A percentile compares a stretch with the other conserved stretches of the same genome.
Conservation (phyloP, 2,113 vertebrate genomes). For the Tachysurus fulvidraco region DNA sequence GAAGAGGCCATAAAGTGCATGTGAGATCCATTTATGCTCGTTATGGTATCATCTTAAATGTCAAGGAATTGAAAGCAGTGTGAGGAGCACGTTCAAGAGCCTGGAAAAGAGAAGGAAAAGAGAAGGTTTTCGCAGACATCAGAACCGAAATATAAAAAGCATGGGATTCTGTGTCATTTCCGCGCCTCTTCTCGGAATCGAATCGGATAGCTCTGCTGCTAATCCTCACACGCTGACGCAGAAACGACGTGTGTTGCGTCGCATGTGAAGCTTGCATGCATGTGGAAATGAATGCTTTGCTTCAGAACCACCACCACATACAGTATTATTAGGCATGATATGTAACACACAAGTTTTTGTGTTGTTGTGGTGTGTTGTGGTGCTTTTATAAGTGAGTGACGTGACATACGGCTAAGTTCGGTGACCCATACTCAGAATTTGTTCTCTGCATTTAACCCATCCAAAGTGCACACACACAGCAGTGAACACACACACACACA, state of each 20-base stretch:
- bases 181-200: conserved; percentile 51
- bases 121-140: conserved; percentile 55
- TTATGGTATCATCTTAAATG: conserved; percentile 71
- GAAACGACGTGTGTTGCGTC: conserved; percentile 68
- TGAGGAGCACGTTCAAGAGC: conserved; percentile 62
- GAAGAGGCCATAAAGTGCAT: conserved; percentile 67
- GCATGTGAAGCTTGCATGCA: conserved; percentile 61
- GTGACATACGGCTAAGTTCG: no score
- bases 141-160: conserved; percentile 45
- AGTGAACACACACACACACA: no score
- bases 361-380: not conserved
- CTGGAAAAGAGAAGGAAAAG: conserved; percentile 38
- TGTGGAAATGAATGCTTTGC: conserved; percentile 30
- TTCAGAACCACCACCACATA: conserved; percentile 16
- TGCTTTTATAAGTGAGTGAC: no score
- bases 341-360: not conserved
- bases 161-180: conserved; percentile 24
- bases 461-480: no score
- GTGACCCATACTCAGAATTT: no score
- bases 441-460: no score
- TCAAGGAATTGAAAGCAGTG: conserved; percentile 73
- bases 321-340: conserved; percentile 10
- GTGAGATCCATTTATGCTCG: conserved; percentile 73
- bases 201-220: conserved; percentile 62
- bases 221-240: conserved; percentile 58